Evolutionary conservation across 2,113 vertebrate genomes (phyloP), one percentile per base, ranked within the genome.

Genomic region (Cephalopholis sonnerati): DNA sequence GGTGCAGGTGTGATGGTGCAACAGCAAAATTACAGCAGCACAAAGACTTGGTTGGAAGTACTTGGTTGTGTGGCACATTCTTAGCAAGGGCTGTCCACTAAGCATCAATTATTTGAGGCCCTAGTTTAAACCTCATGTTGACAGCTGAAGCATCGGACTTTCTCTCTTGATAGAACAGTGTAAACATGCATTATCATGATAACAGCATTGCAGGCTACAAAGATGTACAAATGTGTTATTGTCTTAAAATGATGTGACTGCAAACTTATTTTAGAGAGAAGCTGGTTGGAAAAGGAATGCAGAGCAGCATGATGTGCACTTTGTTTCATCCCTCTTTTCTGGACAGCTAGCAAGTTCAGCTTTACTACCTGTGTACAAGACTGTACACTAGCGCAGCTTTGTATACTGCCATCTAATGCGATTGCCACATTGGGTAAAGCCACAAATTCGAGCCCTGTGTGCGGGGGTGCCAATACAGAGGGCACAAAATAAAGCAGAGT

Each of bases 1-100:
- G 13, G 70, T 68, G 64, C 1, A 66, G 75, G 67, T 63, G 44
- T 80, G 27, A 41, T 29, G 10, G 15, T 78, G n/a, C 36, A 36
- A n/a, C 59, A 46, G 50, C 12, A 27, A 57, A 54, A 3, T 25
- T 25, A 48, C 48, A 63, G 24, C 24, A 54, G 16, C 50, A 6
- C 20, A 76, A 27, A 51, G n/a, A 74, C 44, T 53, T 57, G 18
- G 9, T 36, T 29, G 20, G 27, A 48, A 67, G 18, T 29, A 27
- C 0, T 12, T 51, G 24, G 29, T 27, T 46, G 22, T 54, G 7
- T n/a, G 20, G n/a, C 66, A 67, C 50, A 20, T 36, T 36, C 32
- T 36, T 36, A 36, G 25, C 25, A 18, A 24, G 46, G 16, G 16
- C 7, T 25, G 36, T 10, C 54, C 53, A 36, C 9, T 32, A 50